Percentiles rank a stretch among this genome's conserved stretches.
phyloP scores from a whole-genome alignment of 2,113 vertebrate species.

The Salvator merianae region DNA sequence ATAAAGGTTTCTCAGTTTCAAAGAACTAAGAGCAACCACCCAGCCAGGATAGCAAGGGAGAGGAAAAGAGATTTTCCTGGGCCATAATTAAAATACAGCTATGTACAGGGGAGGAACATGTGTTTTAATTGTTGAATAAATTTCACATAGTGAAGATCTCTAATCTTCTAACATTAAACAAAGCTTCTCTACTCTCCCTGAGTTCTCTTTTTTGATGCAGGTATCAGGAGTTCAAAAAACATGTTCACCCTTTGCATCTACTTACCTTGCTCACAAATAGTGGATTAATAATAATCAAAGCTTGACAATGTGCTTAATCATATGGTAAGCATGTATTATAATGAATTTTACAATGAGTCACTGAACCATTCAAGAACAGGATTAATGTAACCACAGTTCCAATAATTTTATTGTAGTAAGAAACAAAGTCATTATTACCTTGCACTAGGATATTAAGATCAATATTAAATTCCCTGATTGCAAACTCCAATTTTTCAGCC shows the following conservation, averaged over 20 bases:
- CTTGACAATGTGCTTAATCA: background rate
- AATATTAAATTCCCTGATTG: too few relatives aligned
- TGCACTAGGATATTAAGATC: too few relatives aligned
- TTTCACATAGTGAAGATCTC: background rate
- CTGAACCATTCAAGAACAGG: background rate
- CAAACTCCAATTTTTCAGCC: too few relatives aligned
- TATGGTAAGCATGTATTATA: background rate
- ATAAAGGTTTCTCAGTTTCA: background rate
- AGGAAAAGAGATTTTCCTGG: background rate
- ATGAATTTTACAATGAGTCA: background rate
- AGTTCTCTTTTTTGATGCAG: background rate
- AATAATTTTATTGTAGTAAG: background rate
- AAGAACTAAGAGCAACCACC: background rate
- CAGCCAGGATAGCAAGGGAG: background rate
- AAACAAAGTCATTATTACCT: too few relatives aligned
- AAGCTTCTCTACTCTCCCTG: background rate
- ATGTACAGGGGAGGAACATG: background rate
- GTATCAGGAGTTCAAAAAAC: background rate
- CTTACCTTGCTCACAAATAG: background rate
- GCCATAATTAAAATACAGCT: too few relatives aligned
- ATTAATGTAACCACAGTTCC: background rate
- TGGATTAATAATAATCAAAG: background rate
- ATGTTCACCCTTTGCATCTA: background rate
- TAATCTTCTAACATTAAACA: background rate
- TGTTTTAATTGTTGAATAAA: background rate